Conservation (phyloP, 2,113 vertebrate species). For the Capra hircus region DNA sequence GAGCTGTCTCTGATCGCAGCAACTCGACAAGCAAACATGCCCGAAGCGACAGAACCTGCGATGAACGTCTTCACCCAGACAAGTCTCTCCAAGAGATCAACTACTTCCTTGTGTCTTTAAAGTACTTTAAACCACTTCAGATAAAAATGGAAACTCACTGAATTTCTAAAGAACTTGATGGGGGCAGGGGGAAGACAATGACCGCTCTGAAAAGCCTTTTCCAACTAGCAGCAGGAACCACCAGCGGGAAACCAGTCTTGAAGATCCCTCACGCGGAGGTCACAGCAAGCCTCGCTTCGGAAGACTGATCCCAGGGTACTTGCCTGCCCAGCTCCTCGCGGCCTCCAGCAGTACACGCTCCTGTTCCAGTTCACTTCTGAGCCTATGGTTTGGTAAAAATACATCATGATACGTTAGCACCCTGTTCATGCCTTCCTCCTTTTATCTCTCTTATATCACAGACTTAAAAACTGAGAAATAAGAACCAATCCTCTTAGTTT, state of each 20-base stretch:
- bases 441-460: background rate
- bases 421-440: background rate
- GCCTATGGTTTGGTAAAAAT: constrained; percentile 46
- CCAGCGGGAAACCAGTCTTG: rapidly evolving
- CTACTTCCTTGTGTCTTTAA: no score
- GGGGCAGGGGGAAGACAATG: background rate
- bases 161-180: background rate
- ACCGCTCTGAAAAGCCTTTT: background rate
- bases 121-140: background rate
- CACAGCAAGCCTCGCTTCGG: rapidly evolving
- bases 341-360: background rate
- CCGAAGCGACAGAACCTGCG: background rate
- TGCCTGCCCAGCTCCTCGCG: constrained; percentile 26
- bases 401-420: background rate
- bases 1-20: rapidly evolving
- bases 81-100: no score
- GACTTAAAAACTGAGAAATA: background rate
- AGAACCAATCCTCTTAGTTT: background rate
- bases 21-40: no score
- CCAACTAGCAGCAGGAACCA: background rate
- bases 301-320: background rate
- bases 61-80: rapidly evolving
- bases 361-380: constrained; percentile 70
- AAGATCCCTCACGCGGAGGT: rapidly evolving
- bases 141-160: background rate